Evolutionary conservation across 2,113 vertebrate genomes (phyloP).

Genomic region (Pelusios castaneus): DNA sequence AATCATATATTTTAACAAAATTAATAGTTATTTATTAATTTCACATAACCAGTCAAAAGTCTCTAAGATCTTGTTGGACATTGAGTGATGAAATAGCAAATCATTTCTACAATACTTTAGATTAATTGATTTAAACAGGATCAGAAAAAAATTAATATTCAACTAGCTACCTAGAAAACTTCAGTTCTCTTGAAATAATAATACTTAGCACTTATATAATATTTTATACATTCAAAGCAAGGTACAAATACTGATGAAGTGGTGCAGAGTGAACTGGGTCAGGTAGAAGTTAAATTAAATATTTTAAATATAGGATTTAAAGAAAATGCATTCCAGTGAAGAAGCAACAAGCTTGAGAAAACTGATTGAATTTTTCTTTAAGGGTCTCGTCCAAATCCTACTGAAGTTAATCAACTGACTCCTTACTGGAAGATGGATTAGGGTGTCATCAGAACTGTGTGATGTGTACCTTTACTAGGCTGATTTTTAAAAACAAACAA

Average conservation of each 20-base stretch:
- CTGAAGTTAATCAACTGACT: not conserved
- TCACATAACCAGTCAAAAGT: not conserved
- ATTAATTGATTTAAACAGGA: not conserved
- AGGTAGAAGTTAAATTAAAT: not conserved
- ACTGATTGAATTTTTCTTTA: not conserved
- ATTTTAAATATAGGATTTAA: not conserved
- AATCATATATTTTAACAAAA: not conserved
- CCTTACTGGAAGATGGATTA: not conserved
- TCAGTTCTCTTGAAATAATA: not conserved
- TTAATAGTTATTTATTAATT: not conserved
- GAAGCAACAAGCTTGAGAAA: not conserved
- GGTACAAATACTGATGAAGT: not conserved
- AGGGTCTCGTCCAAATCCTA: not conserved
- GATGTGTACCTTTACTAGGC: slow-evolving; percentile 15
- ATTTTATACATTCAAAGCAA: not conserved
- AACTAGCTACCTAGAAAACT: not conserved
- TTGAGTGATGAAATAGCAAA: not conserved
- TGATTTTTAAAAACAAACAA: slow-evolving; percentile 6
- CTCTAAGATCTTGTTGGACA: not conserved
- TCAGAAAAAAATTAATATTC: not conserved
- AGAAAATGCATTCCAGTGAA: not conserved
- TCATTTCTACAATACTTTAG: not conserved
- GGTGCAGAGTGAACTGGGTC: not conserved
- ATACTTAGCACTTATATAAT: not conserved
- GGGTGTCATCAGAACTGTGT: not conserved